Percentiles rank a stretch among this genome's conserved stretches.
Conservation (phyloP, 1,140 invertebrate genomes). For the Trissolcus basalis region DNA sequence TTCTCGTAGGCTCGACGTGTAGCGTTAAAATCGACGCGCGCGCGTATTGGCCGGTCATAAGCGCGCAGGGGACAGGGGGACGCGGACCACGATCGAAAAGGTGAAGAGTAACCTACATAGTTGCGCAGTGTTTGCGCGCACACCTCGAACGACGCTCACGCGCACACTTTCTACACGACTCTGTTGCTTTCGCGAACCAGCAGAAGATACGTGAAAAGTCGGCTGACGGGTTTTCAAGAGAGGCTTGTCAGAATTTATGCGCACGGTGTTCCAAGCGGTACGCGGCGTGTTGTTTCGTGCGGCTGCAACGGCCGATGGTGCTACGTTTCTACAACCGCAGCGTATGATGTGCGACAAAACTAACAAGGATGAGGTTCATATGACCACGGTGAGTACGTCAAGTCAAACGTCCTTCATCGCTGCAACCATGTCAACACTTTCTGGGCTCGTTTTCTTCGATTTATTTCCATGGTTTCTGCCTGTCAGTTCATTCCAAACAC, state of each 20-base stretch:
- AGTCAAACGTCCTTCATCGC: not conserved
- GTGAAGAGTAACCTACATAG: not conserved
- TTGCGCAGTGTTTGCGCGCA: not conserved
- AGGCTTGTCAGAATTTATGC: slow-evolving; percentile 14
- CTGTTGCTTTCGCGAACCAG: slow-evolving; percentile 4
- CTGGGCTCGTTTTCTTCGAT: not conserved
- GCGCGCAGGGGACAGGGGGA: not conserved
- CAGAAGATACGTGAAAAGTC: too few species aligned
- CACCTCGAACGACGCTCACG: not conserved
- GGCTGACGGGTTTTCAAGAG: too few species aligned
- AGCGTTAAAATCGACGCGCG: slow-evolving; percentile 8
- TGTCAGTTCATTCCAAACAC: too few species aligned
- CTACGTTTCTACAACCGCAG: slow-evolving; percentile 16
- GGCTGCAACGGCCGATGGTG: slow-evolving; percentile 6
- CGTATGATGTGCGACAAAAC: slow-evolving; percentile 62
- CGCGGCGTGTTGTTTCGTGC: slow-evolving; percentile 28
- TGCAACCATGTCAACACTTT: slow-evolving; percentile 12
- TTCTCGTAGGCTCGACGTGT: slow-evolving; percentile 7
- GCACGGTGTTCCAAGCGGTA: slow-evolving; percentile 38
- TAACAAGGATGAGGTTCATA: slow-evolving; percentile 67
- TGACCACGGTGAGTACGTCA: slow-evolving; percentile 68
- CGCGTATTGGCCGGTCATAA: slow-evolving; percentile 3
- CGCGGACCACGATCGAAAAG: too few species aligned
- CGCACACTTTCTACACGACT: slow-evolving; percentile 1
- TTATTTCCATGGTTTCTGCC: too few species aligned